Base-by-base conservation (phyloP, 2,888 invertebrate species). In the Liodrosophila aerea region DNA sequence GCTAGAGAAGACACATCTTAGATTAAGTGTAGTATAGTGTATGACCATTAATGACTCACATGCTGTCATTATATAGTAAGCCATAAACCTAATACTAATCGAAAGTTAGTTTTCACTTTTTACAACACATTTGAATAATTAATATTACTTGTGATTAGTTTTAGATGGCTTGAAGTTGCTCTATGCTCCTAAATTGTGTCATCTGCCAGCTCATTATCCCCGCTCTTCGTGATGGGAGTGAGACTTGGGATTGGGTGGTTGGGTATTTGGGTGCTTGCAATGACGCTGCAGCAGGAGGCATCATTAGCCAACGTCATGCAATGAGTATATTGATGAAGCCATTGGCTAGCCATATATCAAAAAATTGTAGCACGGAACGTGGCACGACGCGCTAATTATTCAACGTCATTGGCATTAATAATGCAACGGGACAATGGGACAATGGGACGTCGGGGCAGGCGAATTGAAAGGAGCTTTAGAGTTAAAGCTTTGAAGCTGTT, bases 391-490 rank as follows among this genome's bases (percentile, higher is more conserved):
- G 64, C 76, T 85, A 85, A 83, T 83, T 83, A 85, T 86, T 80
- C 81, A 76, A 71, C 73, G 85, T 81, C 85, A 80, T 76, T 71
- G 85, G 58, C 74, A 80, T 83, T 80, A 85, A 85, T 80, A 78
- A 83, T 76, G 76, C 69, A 65, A 37, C 15, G 40, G n/a, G n/a
- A n/a, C n/a, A n/a, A n/a, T n/a, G n/a, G n/a, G n/a, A n/a, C n/a
- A n/a, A n/a, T n/a, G n/a, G n/a, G n/a, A n/a, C n/a, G n/a, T n/a
- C n/a, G n/a, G 8, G 18, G 18, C 37, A 40, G 60, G 29, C 43
- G 11, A 15, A 8, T 13, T 7, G 8, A 15, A 11, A 8, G 16
- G 18, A 13, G 39, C 4, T 8, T 8, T 8, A 16, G 16, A 9
- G 50, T 59, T 57, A 59, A 41, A 46, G 61, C 47, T 31, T 39